Base-by-base conservation (phyloP, 37 sponge, comb jelly and placozoan species). In the Hexactinellida sp. region DNA sequence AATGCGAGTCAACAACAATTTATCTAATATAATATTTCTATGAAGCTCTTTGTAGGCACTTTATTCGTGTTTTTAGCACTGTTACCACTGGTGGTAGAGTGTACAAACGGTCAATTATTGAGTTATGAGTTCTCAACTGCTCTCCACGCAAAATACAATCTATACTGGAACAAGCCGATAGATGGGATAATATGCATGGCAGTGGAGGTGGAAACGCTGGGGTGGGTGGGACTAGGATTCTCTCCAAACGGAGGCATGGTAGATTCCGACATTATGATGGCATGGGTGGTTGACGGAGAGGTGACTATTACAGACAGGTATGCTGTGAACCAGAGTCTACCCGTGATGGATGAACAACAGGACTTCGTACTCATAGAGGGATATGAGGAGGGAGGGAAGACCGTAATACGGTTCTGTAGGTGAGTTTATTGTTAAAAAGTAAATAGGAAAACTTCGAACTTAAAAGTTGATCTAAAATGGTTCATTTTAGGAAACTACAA, bases 231-330 rank as follows among this genome's bases (percentile, higher is more conserved):
- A 23, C 76, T 63, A n/a, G 76, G 76, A n/a, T 63, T 63, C 76
- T 63, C 76, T 10, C 76, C 76, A 21, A 63, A 63, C 76, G 76
- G 76, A 63, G 76, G 76, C 3, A 63, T 63, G 76, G 34, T 63
- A 63, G 76, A n/a, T 63, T 63, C 76, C 13, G 76, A 63, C 76
- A 63, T 63, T 63, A 63, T 63, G 76, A 63, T 63, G 76, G 76
- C 76, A n/a, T 63, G 76, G 76, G 76, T 63, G 76, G 34, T 63
- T 63, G 76, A 63, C 13, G 76, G 76, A 28, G 5, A n/a, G 30
- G 76, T 63, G 3, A 63, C 76, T n/a, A 23, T 63, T 7, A 63
- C 76, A 63, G 76, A 63, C 30, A 63, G 76, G 13, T 63, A 63
- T 63, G 76, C 76, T 63, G 76, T 25, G 30, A 10, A 23, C 34